Conservation (phyloP, 2,113 vertebrate species). For the Ceyx margarethae region DNA sequence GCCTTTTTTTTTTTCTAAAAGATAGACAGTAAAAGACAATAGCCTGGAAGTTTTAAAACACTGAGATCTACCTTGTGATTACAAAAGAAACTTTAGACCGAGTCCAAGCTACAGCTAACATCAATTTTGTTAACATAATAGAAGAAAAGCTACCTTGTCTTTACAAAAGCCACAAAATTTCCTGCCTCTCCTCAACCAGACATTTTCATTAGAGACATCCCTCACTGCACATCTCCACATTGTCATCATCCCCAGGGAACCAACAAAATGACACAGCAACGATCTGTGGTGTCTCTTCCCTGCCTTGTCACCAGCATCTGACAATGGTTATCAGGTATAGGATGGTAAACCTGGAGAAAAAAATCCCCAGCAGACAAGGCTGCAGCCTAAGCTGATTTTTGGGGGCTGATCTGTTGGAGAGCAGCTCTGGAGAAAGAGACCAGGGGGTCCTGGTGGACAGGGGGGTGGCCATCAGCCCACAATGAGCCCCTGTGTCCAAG, state of each 20-base stretch:
- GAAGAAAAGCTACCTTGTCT: not conserved
- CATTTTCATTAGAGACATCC: not conserved
- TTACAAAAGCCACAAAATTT: not conserved
- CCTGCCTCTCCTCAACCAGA: not conserved
- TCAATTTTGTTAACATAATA: not conserved
- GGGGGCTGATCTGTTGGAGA: too few species aligned
- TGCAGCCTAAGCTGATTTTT: not conserved
- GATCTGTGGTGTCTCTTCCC: not conserved
- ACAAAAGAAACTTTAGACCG: not conserved
- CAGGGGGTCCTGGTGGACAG: too few species aligned
- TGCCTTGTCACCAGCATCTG: not conserved
- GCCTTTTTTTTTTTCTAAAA: not conserved
- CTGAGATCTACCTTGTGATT: not conserved
- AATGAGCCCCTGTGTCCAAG: too few species aligned
- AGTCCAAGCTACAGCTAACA: not conserved
- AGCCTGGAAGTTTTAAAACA: not conserved
- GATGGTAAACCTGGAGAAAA: not conserved
- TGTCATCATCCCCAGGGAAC: not conserved
- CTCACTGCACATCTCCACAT: accelerated
- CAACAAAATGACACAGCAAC: accelerated
- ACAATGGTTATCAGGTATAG: not conserved
- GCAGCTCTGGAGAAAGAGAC: too few species aligned
- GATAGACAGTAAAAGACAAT: not conserved
- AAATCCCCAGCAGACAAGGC: not conserved
- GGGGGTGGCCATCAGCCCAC: too few species aligned